Evolutionary conservation across 1,140 invertebrate species (phyloP), one percentile per base, ranked within the genome.

Genomic region (Calephelis virginiensis): DNA sequence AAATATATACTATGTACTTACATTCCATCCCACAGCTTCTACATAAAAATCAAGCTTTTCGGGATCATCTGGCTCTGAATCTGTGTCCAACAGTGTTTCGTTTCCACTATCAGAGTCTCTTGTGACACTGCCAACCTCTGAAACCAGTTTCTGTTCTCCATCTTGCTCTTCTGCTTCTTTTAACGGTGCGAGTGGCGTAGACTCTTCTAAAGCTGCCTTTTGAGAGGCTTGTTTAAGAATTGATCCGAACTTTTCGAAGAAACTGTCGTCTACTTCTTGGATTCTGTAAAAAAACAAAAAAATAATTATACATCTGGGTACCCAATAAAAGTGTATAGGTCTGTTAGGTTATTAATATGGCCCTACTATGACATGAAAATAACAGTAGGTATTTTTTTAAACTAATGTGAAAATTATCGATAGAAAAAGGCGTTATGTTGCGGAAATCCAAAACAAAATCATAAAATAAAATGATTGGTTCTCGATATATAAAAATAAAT

Each of bases 241-340:
- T 0, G 94, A 95, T 1, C 95, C 95, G 75, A 96, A 95, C 71
- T 94, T 95, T 79, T 96, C 95, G 79, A 96, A 96, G 78, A 96
- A 96, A 45, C 95, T 94, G 72, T 94, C 95, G 83, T 96, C 95
- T 5, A 94, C 91, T 89, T 96, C 94, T 89, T 96, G 95, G 66
- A 96, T 93, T 89, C 95, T 96, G 91, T 37, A 89, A 92, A 80
- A 73, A 74, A 61, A 79, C 1, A 40, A 40, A 40, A 40, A 40
- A 43, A 9, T 5, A 43, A 8, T 6, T 43, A 43, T 43, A 8
- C 6, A 7, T 43, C 6, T 6, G 5, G 2, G 28, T 28, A 28
- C 2, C 28, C 28, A 28, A 28, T 28, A 28, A 28, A 28, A 28
- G 28, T 28, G 28, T 28, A 28, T 28, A 28, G n/a, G n/a, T n/a